Percentiles rank a stretch among this genome's conserved stretches.
phyloP scores from a whole-genome alignment of 2,113 vertebrate genomes.

The Eublepharis macularius region DNA sequence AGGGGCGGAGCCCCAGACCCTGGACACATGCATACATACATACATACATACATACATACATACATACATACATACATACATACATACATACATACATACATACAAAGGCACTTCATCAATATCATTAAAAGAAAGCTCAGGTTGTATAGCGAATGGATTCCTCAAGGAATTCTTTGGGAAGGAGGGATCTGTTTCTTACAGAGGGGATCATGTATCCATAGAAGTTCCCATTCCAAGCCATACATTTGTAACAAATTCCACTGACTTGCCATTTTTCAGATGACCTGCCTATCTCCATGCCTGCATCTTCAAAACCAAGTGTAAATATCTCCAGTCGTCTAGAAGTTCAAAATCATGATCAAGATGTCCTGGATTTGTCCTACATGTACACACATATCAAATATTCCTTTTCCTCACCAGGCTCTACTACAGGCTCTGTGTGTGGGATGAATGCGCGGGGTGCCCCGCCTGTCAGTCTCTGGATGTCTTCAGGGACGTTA shows the following conservation, averaged over 20 bases:
- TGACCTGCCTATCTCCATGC: background rate
- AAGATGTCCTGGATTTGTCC: background rate
- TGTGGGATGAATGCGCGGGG: accelerated
- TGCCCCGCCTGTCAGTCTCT: constrained; percentile 44
- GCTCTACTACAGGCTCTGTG: background rate
- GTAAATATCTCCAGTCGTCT: background rate
- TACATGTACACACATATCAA: background rate
- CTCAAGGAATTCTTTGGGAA: background rate
- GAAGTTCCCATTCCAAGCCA: background rate
- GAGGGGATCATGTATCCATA: background rate
- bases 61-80: no score
- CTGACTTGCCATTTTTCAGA: background rate
- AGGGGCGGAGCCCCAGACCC: no score
- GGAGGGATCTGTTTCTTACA: background rate
- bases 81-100: no score
- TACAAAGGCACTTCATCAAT: background rate
- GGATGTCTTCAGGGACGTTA: constrained; percentile 9
- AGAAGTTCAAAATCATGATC: background rate
- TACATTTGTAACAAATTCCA: background rate
- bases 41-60: no score
- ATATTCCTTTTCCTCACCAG: background rate
- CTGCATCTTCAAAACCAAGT: background rate
- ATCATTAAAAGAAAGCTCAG: background rate
- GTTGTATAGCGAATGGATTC: background rate
- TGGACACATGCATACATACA: no score